phyloP scores from a whole-genome alignment of 2,797 vertebrate genomes.

The Dendrocincla tyrannina region DNA sequence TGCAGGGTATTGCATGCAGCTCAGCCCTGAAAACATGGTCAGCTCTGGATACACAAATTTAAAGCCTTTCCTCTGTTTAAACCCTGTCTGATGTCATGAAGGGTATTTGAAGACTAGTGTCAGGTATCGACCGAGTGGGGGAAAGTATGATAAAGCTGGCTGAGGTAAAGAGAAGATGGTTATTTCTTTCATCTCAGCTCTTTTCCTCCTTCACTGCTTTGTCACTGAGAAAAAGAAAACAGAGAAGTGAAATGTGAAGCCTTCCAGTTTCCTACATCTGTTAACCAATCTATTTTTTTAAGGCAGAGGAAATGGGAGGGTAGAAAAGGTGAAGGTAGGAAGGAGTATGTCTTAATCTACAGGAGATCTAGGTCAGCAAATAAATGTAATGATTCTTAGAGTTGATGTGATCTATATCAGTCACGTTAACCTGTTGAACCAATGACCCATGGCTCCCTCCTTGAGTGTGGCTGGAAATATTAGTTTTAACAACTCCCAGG shows the following conservation, averaged over 20 bases:
- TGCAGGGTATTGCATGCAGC: not conserved
- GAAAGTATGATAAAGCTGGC: not conserved
- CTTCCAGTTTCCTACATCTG: slow-evolving; percentile 9
- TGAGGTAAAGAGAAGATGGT: not conserved
- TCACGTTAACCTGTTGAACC: slow-evolving; percentile 14
- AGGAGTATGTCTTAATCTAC: slow-evolving; percentile 29
- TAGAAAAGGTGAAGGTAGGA: slow-evolving; percentile 29
- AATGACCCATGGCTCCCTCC: not conserved
- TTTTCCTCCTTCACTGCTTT: not conserved
- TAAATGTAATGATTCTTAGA: slow-evolving; percentile 21
- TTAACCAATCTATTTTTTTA: slow-evolving; percentile 38
- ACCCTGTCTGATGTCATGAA: not conserved
- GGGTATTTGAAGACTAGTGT: not conserved
- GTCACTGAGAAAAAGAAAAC: not conserved
- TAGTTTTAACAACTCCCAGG: not conserved
- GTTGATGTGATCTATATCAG: not conserved
- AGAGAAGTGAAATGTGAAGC: slow-evolving; percentile 20
- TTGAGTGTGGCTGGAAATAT: not conserved
- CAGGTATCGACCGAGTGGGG: not conserved
- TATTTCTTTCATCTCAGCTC: not conserved
- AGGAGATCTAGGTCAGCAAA: slow-evolving; percentile 33
- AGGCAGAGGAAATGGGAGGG: slow-evolving; percentile 27
- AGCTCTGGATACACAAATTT: not conserved
- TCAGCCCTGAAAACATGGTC: not conserved
- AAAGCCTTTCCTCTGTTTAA: not conserved